A percentile compares a stretch with the other conserved stretches of the same genome.
Evolutionary conservation across 2,797 vertebrate genomes (phyloP).

Genomic region (Synaphobranchus kaupii): DNA sequence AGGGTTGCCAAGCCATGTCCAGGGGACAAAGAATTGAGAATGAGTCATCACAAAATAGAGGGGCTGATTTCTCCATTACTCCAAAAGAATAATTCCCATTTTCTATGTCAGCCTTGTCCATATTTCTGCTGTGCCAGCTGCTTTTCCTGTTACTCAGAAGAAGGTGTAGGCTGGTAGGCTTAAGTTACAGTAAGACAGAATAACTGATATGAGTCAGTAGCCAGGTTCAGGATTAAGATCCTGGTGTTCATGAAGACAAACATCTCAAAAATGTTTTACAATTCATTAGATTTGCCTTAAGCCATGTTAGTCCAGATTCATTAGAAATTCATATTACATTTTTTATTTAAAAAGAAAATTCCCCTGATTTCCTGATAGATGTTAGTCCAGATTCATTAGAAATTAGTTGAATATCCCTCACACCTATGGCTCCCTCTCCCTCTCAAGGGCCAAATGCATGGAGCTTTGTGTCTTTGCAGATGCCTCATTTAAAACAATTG

Average conservation of each 20-base stretch:
- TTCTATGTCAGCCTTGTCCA: neutral
- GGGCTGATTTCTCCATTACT: neutral
- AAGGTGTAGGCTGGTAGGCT: neutral
- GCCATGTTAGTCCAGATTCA: neutral
- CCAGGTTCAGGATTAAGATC: constrained; percentile 1
- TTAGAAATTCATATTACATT: neutral
- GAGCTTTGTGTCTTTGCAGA: too few relatives aligned
- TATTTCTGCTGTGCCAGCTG: neutral
- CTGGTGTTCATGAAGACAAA: neutral
- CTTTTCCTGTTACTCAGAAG: neutral
- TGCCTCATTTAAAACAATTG: too few relatives aligned
- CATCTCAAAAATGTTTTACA: neutral
- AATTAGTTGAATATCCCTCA: too few relatives aligned
- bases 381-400: too few relatives aligned
- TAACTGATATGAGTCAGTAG: neutral
- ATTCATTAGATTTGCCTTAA: neutral
- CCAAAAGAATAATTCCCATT: neutral
- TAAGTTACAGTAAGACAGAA: neutral
- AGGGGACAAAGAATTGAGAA: neutral
- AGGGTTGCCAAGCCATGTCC: neutral
- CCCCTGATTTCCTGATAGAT: too few relatives aligned
- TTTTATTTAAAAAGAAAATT: too few relatives aligned
- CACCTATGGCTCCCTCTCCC: too few relatives aligned
- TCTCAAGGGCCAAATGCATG: too few relatives aligned
- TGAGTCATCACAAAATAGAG: neutral